Conservation (phyloP, 1,140 invertebrate species). For the Drosophila obscura region DNA sequence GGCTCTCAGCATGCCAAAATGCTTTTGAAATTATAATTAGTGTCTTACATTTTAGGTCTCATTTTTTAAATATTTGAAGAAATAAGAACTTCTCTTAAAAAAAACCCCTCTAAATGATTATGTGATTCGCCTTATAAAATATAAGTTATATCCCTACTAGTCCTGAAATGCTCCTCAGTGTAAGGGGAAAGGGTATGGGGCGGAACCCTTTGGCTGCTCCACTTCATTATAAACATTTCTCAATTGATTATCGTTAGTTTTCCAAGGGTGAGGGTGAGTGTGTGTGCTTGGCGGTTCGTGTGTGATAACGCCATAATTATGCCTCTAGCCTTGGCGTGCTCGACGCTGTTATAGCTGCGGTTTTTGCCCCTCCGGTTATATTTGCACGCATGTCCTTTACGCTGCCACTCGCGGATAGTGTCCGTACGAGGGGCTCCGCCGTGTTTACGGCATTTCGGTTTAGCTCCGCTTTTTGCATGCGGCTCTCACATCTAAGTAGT, state of each 20-base stretch:
- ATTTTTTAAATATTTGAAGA: too few species aligned
- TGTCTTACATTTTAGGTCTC: too few species aligned
- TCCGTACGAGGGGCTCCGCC: conserved; percentile 34
- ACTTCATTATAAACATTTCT: conserved; percentile 82
- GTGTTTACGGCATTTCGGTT: conserved; percentile 62
- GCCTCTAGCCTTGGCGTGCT: conserved; percentile 68
- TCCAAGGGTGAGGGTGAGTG: conserved; percentile 8
- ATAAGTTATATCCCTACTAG: too few species aligned
- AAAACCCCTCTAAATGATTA: too few species aligned
- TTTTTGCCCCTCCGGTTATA: conserved; percentile 59
- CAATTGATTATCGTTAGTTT: conserved; percentile 80
- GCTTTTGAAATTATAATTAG: too few species aligned
- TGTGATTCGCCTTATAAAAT: too few species aligned
- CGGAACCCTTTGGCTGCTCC: conserved; percentile 58
- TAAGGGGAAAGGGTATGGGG: background rate
- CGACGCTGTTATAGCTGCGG: conserved; percentile 63
- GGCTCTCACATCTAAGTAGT: conserved; percentile 66
- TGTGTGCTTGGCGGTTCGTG: conserved; percentile 34
- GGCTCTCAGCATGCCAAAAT: too few species aligned
- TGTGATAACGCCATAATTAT: conserved; percentile 80
- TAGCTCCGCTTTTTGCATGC: conserved; percentile 67
- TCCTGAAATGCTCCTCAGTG: conserved; percentile 9
- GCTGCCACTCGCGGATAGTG: conserved; percentile 5
- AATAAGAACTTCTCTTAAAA: too few species aligned
- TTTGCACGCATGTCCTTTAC: conserved; percentile 72